A percentile compares a stretch with the other conserved stretches of the same genome.
Conservation (phyloP, 2,888 invertebrate genomes). For the Ferdinandea cuprea region DNA sequence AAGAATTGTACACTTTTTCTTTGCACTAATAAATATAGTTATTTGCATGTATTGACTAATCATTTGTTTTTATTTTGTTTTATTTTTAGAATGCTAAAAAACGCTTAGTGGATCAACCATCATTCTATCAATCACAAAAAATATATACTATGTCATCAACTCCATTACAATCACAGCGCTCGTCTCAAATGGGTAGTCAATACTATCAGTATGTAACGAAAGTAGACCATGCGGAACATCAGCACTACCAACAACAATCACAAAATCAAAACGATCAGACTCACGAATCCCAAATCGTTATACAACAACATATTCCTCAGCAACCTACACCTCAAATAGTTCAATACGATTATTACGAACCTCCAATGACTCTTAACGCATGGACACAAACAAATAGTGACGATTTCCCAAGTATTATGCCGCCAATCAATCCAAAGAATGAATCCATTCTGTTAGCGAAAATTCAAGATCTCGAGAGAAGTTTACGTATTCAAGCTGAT, state of each 20-base stretch:
- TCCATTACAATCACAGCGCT: neutral
- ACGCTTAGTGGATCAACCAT: neutral
- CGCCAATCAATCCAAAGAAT: neutral
- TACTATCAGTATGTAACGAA: slow-evolving; percentile 26
- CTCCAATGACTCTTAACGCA: slow-evolving; percentile 46
- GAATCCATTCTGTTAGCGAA: slow-evolving; percentile 5
- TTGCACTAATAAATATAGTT: too few relatives aligned
- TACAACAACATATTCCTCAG: neutral
- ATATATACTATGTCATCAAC: neutral
- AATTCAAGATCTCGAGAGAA: slow-evolving; percentile 21
- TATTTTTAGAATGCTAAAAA: slow-evolving; percentile 11
- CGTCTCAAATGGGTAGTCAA: neutral
- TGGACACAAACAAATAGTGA: slow-evolving; percentile 43
- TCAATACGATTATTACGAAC: slow-evolving; percentile 12
- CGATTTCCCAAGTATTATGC: slow-evolving; percentile 24
- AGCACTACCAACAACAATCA: neutral
- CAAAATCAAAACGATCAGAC: neutral
- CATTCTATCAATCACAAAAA: neutral
- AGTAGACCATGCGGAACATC: neutral
- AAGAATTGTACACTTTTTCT: too few relatives aligned
- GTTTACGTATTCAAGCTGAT: slow-evolving; percentile 1
- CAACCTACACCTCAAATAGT: neutral
- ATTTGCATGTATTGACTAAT: neutral
- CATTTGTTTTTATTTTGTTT: neutral
- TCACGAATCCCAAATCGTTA: neutral